Percentiles rank a stretch among this genome's conserved stretches.
Conservation (phyloP, 1,140 invertebrate species). For the Diabrotica undecimpunctata region DNA sequence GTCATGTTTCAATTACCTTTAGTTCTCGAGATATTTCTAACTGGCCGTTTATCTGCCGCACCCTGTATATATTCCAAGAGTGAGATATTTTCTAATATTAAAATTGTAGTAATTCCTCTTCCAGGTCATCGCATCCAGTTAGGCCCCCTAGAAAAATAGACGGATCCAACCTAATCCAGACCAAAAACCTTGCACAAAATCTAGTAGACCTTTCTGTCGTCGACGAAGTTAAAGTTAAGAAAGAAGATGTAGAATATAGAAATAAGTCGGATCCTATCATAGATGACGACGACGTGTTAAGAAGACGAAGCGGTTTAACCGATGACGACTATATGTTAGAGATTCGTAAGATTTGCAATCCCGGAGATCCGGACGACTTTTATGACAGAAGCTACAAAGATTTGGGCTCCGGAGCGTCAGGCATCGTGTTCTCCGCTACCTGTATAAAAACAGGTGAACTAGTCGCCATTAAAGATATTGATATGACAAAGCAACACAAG, state of each 20-base stretch:
- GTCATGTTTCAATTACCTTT: too few species aligned
- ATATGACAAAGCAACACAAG: conserved; percentile 87
- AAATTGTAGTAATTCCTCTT: conserved; percentile 4
- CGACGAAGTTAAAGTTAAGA: conserved; percentile 41
- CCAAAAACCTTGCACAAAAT: conserved; percentile 38
- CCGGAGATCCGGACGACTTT: conserved; percentile 70
- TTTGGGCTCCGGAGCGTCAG: conserved; percentile 85
- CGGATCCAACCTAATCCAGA: conserved; percentile 30
- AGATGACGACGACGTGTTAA: conserved; percentile 30
- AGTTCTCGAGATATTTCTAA: too few species aligned
- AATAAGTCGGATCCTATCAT: conserved; percentile 16
- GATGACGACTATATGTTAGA: conserved; percentile 85
- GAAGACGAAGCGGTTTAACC: conserved; percentile 47
- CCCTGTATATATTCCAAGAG: too few species aligned
- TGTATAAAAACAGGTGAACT: conserved; percentile 72
- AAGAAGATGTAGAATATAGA: conserved; percentile 27
- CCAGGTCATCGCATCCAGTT: conserved; percentile 14
- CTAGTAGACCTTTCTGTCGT: conserved; percentile 35
- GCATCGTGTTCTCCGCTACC: conserved; percentile 87
- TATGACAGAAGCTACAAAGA: conserved; percentile 78
- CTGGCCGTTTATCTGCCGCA: too few species aligned
- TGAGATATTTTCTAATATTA: neutral
- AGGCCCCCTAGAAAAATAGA: conserved; percentile 29
- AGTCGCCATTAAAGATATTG: conserved; percentile 95
- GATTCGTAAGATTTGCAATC: conserved; percentile 73